A percentile compares a stretch with the other conserved stretches of the same genome.
Conservation (phyloP, 2,113 vertebrate genomes). For the Noctilio leporinus region DNA sequence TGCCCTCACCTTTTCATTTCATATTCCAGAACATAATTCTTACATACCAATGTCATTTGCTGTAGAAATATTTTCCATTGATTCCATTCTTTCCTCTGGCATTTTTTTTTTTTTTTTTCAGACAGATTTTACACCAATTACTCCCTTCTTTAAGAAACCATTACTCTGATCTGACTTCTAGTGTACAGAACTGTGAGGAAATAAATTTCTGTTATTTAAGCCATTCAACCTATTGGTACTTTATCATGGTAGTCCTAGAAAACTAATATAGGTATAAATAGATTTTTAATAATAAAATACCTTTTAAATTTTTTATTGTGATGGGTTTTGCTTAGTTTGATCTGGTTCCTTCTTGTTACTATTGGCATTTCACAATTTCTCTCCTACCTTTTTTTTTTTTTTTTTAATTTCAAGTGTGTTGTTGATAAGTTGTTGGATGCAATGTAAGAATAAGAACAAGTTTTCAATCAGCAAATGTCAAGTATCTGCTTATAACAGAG, state of each 20-base stretch:
- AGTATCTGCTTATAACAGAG: not conserved
- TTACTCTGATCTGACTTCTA: not conserved
- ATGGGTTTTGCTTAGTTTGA: not conserved
- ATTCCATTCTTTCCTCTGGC: not conserved
- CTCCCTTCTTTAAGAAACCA: not conserved
- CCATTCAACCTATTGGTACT: not conserved
- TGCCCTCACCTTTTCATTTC: not conserved
- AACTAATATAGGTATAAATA: not conserved
- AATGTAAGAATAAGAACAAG: not conserved
- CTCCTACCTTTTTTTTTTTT: not conserved
- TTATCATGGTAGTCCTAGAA: not conserved
- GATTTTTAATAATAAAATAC: not conserved
- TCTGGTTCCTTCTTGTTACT: not conserved
- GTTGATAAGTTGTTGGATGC: not conserved
- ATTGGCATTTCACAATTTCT: not conserved
- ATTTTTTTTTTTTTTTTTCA: fast-evolving
- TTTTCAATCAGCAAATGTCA: not conserved
- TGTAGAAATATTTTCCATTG: not conserved
- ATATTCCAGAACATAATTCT: not conserved
- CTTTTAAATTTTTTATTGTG: not conserved
- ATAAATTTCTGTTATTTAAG: not conserved
- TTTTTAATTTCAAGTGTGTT: no score
- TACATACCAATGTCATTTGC: not conserved
- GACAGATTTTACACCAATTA: not conserved
- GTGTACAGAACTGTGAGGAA: not conserved